phyloP scores from a whole-genome alignment of 2,888 invertebrate species.

The Holacanthella duospinosa region DNA sequence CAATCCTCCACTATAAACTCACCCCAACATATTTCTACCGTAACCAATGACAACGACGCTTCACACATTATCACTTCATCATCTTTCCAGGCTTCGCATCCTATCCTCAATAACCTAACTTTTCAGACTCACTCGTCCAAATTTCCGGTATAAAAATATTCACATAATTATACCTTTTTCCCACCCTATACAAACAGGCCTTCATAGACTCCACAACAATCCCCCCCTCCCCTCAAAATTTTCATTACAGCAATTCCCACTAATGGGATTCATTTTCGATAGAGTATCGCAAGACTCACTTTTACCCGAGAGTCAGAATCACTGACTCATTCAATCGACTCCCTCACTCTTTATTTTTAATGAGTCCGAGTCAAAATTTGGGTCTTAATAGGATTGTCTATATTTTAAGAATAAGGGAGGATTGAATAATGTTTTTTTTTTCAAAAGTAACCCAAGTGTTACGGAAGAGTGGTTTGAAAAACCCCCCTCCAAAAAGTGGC shows the following conservation, averaged over 20 bases:
- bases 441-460: neutral
- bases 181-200: no score
- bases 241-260: no score
- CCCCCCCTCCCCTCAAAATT: no score
- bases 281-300: no score
- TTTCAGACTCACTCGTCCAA: constrained; percentile 35
- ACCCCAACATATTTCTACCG: constrained; percentile 14
- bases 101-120: constrained; percentile 9
- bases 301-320: no score
- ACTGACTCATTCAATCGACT: no score
- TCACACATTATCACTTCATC: constrained; percentile 14
- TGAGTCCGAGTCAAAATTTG: no score
- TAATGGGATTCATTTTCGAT: no score
- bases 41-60: constrained; percentile 5
- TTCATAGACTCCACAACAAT: no score
- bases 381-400: no score
- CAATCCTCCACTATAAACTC: constrained; percentile 5
- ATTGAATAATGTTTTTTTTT: neutral
- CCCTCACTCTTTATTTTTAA: no score
- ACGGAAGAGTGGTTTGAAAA: neutral
- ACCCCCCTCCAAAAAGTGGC: neutral
- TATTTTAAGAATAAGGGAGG: neutral
- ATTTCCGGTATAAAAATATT: constrained; percentile 31
- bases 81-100: neutral
- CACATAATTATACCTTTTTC: no score